Evolutionary conservation across 2,113 vertebrate species (phyloP).

Genomic region (Sinocyclocheilus rhinocerous): DNA sequence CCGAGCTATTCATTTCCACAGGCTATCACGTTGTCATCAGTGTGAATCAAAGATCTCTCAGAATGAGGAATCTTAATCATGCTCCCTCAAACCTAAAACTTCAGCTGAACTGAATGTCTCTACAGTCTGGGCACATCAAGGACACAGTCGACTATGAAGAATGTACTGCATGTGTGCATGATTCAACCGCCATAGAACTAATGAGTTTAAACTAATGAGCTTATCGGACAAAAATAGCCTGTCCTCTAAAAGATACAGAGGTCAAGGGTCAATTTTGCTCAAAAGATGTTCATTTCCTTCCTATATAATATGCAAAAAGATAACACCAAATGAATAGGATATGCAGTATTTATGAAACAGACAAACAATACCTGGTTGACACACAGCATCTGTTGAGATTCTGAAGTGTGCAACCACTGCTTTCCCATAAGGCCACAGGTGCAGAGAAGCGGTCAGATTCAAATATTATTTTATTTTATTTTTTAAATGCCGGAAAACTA

Average conservation of each 20-base stretch:
- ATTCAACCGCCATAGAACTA: constrained; percentile 58
- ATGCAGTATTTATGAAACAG: background rate
- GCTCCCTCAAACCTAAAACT: background rate
- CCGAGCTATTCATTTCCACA: constrained; percentile 2
- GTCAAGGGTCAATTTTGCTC: background rate
- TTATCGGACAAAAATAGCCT: constrained; percentile 64
- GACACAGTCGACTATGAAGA: background rate
- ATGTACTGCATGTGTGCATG: constrained; percentile 61
- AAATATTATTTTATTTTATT: no score
- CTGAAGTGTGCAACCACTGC: background rate
- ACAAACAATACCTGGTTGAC: background rate
- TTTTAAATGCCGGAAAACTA: background rate
- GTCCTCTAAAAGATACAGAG: constrained; percentile 8
- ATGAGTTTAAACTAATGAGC: constrained; percentile 62
- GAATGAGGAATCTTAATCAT: constrained; percentile 21
- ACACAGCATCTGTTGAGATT: background rate
- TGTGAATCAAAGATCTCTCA: background rate
- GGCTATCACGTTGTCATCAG: constrained; percentile 21
- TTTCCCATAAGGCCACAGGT: background rate
- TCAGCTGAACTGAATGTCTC: background rate
- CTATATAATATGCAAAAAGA: background rate
- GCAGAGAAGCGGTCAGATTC: background rate
- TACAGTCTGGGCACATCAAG: constrained; percentile 2
- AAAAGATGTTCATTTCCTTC: background rate
- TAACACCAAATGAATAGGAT: background rate